Evolutionary conservation across 2,888 invertebrate species (phyloP), one percentile per base, ranked within the genome.

Genomic region (Pardosa pseudoannulata): DNA sequence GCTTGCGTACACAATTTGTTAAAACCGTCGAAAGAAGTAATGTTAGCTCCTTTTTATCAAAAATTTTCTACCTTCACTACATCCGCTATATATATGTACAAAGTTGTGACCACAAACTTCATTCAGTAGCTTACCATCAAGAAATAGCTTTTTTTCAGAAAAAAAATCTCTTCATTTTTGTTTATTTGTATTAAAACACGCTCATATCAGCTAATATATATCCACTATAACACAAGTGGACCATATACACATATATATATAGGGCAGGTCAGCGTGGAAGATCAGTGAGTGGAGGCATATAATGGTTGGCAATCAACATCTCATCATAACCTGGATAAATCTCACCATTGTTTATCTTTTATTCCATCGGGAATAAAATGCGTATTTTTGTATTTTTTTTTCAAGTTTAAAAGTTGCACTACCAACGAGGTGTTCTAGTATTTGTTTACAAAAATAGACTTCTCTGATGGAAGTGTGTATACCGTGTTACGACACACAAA

Each of bases 341-440:
- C 86, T 87, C 86, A 87, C 86, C 74, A 79, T 87, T 62, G 39
- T 72, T 74, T 73, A 78, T 72, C 68, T 82, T 75, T 82, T 86
- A 85, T 79, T 79, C 79, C 82, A 31, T 39, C 67, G 62, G 79
- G 85, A 86, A 86, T 86, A 79, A 78, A 85, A 73, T 85, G 68
- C 74, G 83, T 85, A 87, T 67, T 80, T 50, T 72, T 72, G 7
- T 2, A 23, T 23, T 56, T 85, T 79, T 64, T 83, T 74, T 75
- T 79, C 68, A 79, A 74, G 79, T 86, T 86, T 87, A 80, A 87
- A 87, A 87, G 80, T 79, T 87, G 87, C 80, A 76, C 80, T 80
- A 87, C 87, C 87, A 87, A 82, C 87, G 79, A 81, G 82, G 87
- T 82, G 76, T 87, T 87, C 82, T 87, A 87, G 78, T 81, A 82